phyloP scores from a whole-genome alignment of 2,113 vertebrate genomes.

The Panthera leo region DNA sequence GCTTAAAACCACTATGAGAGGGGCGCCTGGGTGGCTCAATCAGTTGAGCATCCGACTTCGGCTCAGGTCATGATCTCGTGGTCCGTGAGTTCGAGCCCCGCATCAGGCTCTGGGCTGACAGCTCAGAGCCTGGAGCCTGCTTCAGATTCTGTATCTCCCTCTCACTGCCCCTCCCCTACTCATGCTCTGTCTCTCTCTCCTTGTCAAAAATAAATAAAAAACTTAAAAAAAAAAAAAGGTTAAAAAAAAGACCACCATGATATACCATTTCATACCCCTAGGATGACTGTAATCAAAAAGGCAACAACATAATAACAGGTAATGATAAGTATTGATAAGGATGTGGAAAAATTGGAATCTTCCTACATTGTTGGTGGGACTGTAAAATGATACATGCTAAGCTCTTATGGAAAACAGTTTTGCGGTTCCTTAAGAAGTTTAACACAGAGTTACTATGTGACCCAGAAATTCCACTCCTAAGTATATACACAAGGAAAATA shows the following conservation, averaged over 20 bases:
- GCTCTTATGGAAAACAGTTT: background rate
- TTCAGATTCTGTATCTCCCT: no score
- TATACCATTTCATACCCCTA: background rate
- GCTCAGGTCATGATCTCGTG: no score
- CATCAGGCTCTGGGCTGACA: no score
- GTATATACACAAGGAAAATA: background rate
- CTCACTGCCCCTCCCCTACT: no score
- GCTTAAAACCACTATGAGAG: background rate
- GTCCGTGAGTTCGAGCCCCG: no score
- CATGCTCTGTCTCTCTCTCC: no score
- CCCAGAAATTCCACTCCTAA: background rate
- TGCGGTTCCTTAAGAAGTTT: background rate
- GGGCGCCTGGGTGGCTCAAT: no score
- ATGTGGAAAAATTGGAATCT: background rate
- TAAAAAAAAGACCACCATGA: background rate
- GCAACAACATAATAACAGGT: background rate
- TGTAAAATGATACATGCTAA: background rate
- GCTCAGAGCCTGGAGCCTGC: no score
- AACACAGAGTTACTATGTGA: background rate
- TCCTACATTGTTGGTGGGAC: background rate
- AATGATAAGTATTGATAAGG: background rate
- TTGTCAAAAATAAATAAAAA: no score
- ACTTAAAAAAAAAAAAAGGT: no score
- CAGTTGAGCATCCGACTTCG: no score
- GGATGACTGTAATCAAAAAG: background rate